Conservation (phyloP, 2,888 invertebrate species). For the Cephus runcator region DNA sequence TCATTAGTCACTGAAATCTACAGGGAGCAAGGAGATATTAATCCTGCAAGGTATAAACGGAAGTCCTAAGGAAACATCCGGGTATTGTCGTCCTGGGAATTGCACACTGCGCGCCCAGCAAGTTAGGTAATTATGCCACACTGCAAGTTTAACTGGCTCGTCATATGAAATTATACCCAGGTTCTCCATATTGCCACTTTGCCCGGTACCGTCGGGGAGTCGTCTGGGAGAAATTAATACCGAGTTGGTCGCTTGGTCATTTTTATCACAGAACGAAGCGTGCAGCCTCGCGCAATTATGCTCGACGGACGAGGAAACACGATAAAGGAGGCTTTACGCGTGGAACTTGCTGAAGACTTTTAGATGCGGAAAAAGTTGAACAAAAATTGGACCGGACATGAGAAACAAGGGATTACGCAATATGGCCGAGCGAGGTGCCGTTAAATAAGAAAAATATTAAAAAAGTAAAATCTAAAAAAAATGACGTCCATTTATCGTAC, state of each 20-base stretch:
- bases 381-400: neutral
- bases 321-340: neutral
- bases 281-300: neutral
- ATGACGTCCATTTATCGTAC: neutral
- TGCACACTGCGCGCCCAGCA: slow-evolving; percentile 24
- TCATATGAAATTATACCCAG: slow-evolving; percentile 38
- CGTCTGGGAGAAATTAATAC: neutral
- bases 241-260: neutral
- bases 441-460: neutral
- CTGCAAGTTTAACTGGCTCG: slow-evolving; percentile 38
- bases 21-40: neutral
- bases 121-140: slow-evolving; percentile 46
- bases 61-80: neutral
- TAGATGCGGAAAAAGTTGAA: neutral
- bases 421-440: neutral
- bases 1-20: neutral
- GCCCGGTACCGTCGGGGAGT: neutral
- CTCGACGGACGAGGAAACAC: neutral
- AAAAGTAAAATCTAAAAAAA: neutral
- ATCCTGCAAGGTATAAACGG: neutral
- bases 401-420: neutral
- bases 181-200: neutral
- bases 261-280: neutral
- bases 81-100: neutral
- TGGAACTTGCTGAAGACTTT: neutral